Base-by-base conservation (phyloP, 2,113 vertebrate species). In the Aptenodytes forsteri region DNA sequence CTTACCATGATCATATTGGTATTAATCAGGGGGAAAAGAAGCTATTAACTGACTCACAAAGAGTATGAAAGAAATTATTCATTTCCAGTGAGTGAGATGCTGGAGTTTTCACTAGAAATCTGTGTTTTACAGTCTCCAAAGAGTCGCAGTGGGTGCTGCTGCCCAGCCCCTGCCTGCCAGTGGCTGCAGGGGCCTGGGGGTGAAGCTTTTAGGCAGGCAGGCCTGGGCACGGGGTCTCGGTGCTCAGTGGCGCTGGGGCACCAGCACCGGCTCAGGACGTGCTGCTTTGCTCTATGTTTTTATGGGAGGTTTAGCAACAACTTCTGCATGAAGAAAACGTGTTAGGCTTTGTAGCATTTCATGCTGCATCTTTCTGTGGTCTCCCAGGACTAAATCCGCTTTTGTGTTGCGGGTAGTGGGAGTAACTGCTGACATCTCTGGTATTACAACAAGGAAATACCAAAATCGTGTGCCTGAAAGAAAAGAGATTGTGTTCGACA, bases 211-310 rank as follows among this genome's bases (percentile, higher is more conserved):
- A 7, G 19, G 27, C 5, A 17, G 54, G 29, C 23, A 29, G 34
- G 25, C 8, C n/a, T 56, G 18, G 20, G 42, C 25, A 26, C 0
- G 0, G 13, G 12, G 20, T 25, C 23, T 69, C 0, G 1, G 47
- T 13, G 8, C 5, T 61, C 11, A 1, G 19, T 19, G 52, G 6
- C 0, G 4, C 13, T 22, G 46, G 25, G 18, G 1, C 17, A 22
- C 12, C 14, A 22, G 47, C 64, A 32, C 23, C 2, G 1, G 22
- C 36, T 89, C 27, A 18, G 70, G 52, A 22, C 0, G 0, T n/a
- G 70, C 62, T 56, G n/a, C 62, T 83, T 79, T 55, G 8, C 15
- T 70, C 17, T 26, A 0, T 44, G 38, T 25, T 50, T 62, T 47
- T 67, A 29, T 1, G 3, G 25, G 27, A 67, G 27, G 16, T 30